A percentile compares a stretch with the other conserved stretches of the same genome.
Conservation (phyloP, 2,113 vertebrate genomes). For the Ginglymostoma cirratum region DNA sequence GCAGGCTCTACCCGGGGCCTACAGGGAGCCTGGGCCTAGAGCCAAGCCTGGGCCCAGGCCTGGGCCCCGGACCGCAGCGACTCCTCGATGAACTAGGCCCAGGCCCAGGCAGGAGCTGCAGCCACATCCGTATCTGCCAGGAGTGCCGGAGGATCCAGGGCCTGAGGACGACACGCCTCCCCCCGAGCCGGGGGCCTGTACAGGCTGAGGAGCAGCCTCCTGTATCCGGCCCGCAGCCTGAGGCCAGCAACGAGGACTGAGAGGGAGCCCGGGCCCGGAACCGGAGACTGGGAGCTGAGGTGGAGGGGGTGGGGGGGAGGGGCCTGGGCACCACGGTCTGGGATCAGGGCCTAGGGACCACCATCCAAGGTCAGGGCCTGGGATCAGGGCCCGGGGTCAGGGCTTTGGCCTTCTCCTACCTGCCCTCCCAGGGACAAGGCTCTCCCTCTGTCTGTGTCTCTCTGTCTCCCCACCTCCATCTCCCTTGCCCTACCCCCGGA, state of each 20-base stretch:
- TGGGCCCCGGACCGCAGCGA: conserved; percentile 69
- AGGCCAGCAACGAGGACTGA: background rate
- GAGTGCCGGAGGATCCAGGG: conserved; percentile 84
- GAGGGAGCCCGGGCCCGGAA: too few relatives aligned
- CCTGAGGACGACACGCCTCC: conserved; percentile 56
- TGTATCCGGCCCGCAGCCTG: conserved; percentile 40
- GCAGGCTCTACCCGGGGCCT: conserved; percentile 78
- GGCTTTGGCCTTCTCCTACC: too few relatives aligned
- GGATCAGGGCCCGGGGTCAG: too few relatives aligned
- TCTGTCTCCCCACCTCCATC: background rate
- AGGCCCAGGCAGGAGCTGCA: conserved; percentile 51
- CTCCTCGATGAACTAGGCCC: conserved; percentile 53
- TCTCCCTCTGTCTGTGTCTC: background rate
- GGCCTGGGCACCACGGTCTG: too few relatives aligned
- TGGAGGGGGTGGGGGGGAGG: too few relatives aligned
- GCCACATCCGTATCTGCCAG: conserved; percentile 64
- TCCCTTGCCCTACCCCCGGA: background rate
- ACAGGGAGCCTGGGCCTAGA: conserved; percentile 45
- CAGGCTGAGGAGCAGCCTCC: conserved; percentile 44
- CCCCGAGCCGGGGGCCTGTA: conserved; percentile 44
- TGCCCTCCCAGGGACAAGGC: background rate
- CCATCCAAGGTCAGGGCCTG: too few relatives aligned
- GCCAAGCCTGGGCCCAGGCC: conserved; percentile 55
- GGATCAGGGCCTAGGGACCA: background rate
- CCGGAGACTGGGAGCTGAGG: background rate